Evolutionary conservation across 2,113 vertebrate species (phyloP).

Genomic region (Orientallactaga bullata): DNA sequence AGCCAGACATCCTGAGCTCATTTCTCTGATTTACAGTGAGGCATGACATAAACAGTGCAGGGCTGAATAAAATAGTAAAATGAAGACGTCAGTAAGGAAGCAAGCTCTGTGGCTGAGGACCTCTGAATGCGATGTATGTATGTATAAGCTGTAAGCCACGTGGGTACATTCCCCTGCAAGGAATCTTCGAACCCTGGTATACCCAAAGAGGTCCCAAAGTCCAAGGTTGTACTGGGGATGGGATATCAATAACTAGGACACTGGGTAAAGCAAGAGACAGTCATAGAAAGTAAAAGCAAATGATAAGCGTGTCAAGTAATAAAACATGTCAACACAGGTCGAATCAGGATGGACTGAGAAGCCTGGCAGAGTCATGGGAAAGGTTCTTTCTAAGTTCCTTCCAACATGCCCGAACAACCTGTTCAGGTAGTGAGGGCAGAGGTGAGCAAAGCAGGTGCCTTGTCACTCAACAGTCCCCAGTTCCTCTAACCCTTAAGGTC

Average conservation of each 20-base stretch:
- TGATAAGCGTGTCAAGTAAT: not conserved
- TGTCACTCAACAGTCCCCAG: too few species aligned
- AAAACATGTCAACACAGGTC: not conserved
- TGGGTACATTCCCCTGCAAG: not conserved
- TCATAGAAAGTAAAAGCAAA: not conserved
- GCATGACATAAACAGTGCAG: not conserved
- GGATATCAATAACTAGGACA: not conserved
- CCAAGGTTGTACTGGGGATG: not conserved
- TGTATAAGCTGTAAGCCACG: not conserved
- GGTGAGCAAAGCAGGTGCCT: not conserved
- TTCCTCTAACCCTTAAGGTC: not conserved
- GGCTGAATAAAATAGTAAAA: not conserved
- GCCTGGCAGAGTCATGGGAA: not conserved
- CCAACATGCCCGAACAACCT: not conserved
- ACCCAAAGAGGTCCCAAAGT: not conserved
- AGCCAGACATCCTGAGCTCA: not conserved
- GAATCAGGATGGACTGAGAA: not conserved
- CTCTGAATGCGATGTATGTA: not conserved
- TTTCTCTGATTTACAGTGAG: conserved; percentile 3
- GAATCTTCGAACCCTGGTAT: fast-evolving
- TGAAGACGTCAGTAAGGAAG: not conserved
- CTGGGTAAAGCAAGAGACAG: not conserved
- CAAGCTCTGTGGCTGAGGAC: not conserved
- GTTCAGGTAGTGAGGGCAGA: not conserved
- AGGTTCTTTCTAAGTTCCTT: not conserved